These are phyloP conservation scores for Pitta sordida DNA, from an alignment of 2,113 vertebrate genomes.

Conservation along the genomic window DNA sequence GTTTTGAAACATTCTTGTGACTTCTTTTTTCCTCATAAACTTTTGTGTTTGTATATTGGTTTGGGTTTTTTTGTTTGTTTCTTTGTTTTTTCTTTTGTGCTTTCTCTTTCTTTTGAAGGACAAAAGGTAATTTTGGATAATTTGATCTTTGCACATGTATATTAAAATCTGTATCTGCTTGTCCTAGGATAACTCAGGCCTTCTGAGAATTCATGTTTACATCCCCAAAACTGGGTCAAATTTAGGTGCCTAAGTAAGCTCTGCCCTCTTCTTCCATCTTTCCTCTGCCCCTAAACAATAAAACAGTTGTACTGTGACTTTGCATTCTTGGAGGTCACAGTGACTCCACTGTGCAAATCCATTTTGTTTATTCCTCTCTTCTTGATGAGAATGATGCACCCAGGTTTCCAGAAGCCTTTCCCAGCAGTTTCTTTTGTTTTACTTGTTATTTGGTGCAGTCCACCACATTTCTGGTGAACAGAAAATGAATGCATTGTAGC, in stretches of 20 bases:
- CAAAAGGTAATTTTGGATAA: neutral
- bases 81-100: neutral
- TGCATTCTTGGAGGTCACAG: neutral
- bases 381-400: neutral
- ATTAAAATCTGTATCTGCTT: neutral
- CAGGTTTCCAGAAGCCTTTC: neutral
- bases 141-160: neutral
- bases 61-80: neutral
- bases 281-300: fast-evolving
- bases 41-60: no score
- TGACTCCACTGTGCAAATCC: neutral
- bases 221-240: neutral
- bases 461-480: neutral
- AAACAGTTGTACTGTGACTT: neutral
- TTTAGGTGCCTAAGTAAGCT: neutral
- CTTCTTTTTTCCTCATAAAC: neutral
- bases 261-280: neutral
- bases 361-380: neutral
- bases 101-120: neutral
- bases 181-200: neutral
- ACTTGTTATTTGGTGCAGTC: neutral
- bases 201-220: neutral
- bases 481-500: neutral
- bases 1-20: neutral
- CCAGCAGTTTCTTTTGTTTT: neutral